Evolutionary conservation across 2,797 vertebrate genomes (phyloP), one percentile per base, ranked within the genome.

Genomic region (Pseudochromis fuscus): DNA sequence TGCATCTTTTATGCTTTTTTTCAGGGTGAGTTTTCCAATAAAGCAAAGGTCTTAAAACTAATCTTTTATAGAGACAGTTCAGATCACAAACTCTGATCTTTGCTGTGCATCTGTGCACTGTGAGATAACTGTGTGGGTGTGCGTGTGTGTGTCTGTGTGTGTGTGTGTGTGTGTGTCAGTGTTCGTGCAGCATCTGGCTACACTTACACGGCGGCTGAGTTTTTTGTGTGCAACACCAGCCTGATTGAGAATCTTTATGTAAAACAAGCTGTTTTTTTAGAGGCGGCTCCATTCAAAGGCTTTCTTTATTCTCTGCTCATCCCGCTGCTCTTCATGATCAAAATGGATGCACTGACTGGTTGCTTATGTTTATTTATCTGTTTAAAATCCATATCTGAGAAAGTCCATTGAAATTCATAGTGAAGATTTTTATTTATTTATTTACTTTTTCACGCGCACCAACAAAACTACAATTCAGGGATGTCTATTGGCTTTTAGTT

Each of bases 281-380:
- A 57, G 56, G 33, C 31, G 52, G 21, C 48, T 11, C 40, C 5
- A 12, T 69, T 81, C 58, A 60, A 37, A 57, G 18, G 25, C 21
- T 8, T 37, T 66, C 18, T 70, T 69, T 60, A 81, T 77, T 82
- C 74, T 46, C 10, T 37, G 52, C 56, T 77, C 68, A 66, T 78
- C 67, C 67, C 69, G 68, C 28, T 40, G 23, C 44, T 75, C 68
- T 40, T 45, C 44, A 38, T 63, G 63, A 81, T 68, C 69, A 67
- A 71, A 81, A 72, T 67, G 30, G 53, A 81, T 58, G 64, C 58
- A 49, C 30, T 38, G 64, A 45, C 73, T 50, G 68, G 24, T 48
- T 58, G 49, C 71, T 72, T 75, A 72, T 87, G 75, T 79, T 85
- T 84, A 78, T 85, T 80, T 79, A 77, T 87, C 74, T 50, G 49